Conservation (phyloP, 2,113 vertebrate genomes). For the Coptodon bakossiorum region DNA sequence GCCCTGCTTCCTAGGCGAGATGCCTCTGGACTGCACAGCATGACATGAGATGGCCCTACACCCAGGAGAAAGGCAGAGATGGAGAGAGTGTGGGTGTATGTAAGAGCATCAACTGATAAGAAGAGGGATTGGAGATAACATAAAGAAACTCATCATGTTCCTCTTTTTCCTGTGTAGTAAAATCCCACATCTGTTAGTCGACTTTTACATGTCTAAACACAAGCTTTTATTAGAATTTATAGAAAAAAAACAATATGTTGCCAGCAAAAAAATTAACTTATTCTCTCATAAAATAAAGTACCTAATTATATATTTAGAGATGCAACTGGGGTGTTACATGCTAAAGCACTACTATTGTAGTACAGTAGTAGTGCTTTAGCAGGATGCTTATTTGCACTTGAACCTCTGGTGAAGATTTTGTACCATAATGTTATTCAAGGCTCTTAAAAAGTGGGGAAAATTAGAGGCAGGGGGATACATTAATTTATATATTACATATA, state of each 20-base stretch:
- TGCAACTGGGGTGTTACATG: background rate
- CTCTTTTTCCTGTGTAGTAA: background rate
- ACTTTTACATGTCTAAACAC: background rate
- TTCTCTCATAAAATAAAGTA: background rate
- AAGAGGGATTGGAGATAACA: background rate
- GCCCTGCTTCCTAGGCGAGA: slow-evolving; percentile 10
- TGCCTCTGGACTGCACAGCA: slow-evolving; percentile 27
- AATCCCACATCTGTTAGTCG: background rate
- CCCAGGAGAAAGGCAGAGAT: background rate
- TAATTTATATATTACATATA: background rate
- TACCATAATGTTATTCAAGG: background rate
- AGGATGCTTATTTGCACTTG: background rate
- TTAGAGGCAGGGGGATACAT: background rate
- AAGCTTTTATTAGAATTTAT: background rate
- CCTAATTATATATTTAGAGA: background rate
- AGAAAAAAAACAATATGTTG: background rate
- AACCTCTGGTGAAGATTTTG: background rate
- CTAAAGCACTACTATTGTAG: background rate
- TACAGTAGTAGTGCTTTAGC: too few species aligned
- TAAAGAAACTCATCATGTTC: background rate
- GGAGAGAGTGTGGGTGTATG: background rate
- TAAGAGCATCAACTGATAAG: background rate
- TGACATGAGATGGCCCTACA: slow-evolving; percentile 40
- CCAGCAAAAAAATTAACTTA: background rate
- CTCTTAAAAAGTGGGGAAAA: background rate